Conservation (phyloP, 2,113 vertebrate genomes). For the Toxostoma redivivum region DNA sequence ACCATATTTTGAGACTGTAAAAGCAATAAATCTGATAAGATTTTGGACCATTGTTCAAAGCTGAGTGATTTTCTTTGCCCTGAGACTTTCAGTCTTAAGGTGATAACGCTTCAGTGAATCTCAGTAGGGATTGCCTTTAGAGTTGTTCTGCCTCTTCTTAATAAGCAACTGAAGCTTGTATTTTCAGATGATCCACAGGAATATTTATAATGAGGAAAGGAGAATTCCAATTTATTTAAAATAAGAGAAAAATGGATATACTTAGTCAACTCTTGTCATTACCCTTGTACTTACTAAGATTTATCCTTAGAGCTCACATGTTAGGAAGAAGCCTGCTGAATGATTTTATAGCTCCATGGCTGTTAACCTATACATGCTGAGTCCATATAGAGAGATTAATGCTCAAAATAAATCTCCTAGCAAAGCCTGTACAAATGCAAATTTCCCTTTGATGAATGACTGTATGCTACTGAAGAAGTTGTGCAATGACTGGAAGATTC, state of each 20-base stretch:
- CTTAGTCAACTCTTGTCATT: neutral
- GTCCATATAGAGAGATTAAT: neutral
- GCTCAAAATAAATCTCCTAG: neutral
- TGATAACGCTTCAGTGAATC: neutral
- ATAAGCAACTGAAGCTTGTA: neutral
- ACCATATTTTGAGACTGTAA: neutral
- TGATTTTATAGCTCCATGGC: neutral
- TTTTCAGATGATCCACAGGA: neutral
- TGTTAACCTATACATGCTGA: neutral
- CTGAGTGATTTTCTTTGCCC: neutral
- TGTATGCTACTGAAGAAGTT: neutral
- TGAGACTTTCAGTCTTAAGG: neutral
- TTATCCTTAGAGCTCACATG: neutral
- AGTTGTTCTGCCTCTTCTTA: neutral
- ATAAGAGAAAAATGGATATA: neutral
- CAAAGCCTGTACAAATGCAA: neutral
- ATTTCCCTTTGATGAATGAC: neutral
- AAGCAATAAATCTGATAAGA: neutral
- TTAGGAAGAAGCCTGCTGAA: neutral
- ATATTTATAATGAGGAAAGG: neutral
- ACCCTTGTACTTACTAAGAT: neutral
- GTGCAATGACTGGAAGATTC: neutral
- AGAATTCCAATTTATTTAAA: neutral
- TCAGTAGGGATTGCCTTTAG: neutral
- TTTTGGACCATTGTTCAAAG: neutral